These are phyloP conservation scores for Coregonus suidteri DNA, from an alignment of 2,797 vertebrate genomes.

Conservation along the genomic window DNA sequence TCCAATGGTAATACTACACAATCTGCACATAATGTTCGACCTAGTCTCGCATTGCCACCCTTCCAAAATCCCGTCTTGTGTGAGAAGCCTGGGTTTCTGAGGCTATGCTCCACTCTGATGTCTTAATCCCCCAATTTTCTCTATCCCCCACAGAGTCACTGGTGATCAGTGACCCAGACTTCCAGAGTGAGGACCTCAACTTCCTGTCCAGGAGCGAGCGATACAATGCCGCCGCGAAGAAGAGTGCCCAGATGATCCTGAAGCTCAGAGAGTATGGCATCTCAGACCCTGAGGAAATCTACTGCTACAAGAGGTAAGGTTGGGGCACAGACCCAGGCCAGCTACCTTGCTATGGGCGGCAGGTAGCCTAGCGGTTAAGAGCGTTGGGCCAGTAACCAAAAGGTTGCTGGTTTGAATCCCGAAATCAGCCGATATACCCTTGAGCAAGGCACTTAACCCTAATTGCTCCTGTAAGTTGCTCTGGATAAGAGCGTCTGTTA, in stretches of 20 bases:
- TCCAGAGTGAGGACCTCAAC: conserved; percentile 88
- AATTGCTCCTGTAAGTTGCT: no score
- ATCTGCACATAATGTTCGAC: neutral
- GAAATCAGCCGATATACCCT: no score
- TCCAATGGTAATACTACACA: neutral
- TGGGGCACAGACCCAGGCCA: neutral
- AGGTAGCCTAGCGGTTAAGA: neutral
- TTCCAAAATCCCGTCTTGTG: no score
- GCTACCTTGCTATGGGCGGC: neutral
- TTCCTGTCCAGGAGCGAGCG: conserved; percentile 93
- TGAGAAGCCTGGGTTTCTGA: neutral
- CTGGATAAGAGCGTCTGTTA: neutral
- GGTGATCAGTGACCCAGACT: conserved; percentile 87
- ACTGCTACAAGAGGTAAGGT: conserved; percentile 89
- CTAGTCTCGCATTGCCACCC: no score
- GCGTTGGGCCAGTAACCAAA: no score
- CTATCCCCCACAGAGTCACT: conserved; percentile 74
- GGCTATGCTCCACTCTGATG: neutral
- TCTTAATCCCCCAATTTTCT: neutral
- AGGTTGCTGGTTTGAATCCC: no score
- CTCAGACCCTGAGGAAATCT: conserved; percentile 91
- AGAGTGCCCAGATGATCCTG: conserved; percentile 88
- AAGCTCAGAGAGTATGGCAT: conserved; percentile 90
- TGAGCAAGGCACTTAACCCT: no score
- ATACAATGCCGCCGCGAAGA: conserved; percentile 88